These are phyloP conservation scores for Macrobrachium nipponense DNA, from an alignment of 1,140 invertebrate species.

Conservation along the genomic window DNA sequence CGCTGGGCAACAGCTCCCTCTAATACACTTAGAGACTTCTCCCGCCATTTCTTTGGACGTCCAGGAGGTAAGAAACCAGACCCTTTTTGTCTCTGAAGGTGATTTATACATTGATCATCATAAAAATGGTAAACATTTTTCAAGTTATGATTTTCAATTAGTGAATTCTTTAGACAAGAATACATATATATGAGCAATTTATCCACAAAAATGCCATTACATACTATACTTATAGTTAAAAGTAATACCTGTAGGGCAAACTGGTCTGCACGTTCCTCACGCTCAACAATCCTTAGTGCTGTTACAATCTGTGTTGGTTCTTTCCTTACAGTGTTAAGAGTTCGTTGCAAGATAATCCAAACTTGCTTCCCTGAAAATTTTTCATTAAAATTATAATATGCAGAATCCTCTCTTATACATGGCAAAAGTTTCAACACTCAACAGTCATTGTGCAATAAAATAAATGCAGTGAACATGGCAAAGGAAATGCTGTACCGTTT, in stretches of 20 bases:
- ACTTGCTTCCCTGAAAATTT: conserved; percentile 83
- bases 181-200: no score
- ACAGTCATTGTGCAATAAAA: conserved; percentile 56
- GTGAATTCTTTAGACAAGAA: no score
- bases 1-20: conserved; percentile 85
- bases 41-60: conserved; percentile 91
- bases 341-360: conserved; percentile 87
- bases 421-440: no score
- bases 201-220: background rate
- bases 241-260: conserved; percentile 76
- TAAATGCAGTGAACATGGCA: no score
- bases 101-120: background rate
- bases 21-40: conserved; percentile 77
- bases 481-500: no score
- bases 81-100: conserved; percentile 77
- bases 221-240: background rate
- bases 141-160: background rate
- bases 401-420: no score
- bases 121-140: background rate
- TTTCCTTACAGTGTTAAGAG: conserved; percentile 92
- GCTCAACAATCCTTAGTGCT: conserved; percentile 93
- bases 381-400: no score
- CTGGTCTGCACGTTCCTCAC: conserved; percentile 93
- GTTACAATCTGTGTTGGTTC: conserved; percentile 97
- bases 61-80: conserved; percentile 93